Percentiles rank a stretch among this genome's conserved stretches.
Conservation (phyloP, 2,113 vertebrate genomes). For the Cyanoderma ruficeps region DNA sequence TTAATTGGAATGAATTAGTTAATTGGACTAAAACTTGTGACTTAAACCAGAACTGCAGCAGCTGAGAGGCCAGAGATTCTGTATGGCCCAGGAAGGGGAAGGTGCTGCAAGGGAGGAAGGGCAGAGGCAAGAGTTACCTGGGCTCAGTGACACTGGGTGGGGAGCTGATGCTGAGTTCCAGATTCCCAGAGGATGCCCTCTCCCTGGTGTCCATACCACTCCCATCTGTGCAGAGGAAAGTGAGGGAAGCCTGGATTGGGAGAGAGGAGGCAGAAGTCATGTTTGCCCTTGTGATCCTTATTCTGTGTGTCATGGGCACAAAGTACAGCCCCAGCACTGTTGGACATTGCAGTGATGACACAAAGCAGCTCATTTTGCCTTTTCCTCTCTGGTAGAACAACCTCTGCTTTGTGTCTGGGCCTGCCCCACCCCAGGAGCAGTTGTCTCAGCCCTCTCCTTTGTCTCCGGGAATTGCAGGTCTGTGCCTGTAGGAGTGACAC, state of each 20-base stretch:
- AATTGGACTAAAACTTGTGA: neutral
- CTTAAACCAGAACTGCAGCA: neutral
- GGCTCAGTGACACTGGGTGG: neutral
- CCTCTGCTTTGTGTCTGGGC: neutral
- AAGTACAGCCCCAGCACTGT: neutral
- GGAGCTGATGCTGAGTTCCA: neutral
- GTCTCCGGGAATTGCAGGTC: neutral
- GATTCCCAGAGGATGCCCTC: neutral
- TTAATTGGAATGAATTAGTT: too few species aligned
- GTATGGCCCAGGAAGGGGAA: neutral
- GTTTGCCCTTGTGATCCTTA: neutral
- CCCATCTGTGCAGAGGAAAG: neutral
- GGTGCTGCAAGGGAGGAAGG: neutral
- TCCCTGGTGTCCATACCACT: fast-evolving
- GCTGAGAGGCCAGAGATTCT: neutral
- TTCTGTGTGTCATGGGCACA: neutral
- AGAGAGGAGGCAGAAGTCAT: neutral
- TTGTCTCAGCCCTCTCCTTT: neutral
- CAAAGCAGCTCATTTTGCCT: neutral
- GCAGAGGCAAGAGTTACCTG: neutral
- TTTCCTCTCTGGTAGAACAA: neutral
- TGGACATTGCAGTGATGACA: neutral
- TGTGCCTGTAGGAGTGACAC: neutral
- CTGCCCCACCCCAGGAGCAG: neutral
- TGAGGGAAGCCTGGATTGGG: neutral